phyloP scores from a whole-genome alignment of 2,888 invertebrate genomes.

The Yponomeuta malinellus region DNA sequence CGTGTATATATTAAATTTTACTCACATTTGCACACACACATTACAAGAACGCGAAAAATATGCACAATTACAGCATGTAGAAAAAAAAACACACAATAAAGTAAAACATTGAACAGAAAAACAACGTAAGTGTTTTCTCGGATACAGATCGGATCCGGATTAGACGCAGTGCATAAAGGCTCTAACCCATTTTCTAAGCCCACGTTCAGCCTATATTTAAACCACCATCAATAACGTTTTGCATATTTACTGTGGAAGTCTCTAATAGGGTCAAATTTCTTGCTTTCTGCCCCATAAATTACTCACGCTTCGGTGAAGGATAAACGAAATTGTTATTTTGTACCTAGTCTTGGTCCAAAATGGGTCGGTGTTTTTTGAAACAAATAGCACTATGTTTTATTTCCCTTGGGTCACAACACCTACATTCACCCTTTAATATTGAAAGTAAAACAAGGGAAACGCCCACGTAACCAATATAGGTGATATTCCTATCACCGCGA shows the following conservation, averaged over 20 bases:
- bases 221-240: background rate
- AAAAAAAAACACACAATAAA: too few species aligned
- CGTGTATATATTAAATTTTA: too few species aligned
- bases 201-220: background rate
- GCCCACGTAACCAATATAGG: slow-evolving; percentile 1
- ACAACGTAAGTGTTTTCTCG: too few species aligned
- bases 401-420: background rate
- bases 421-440: background rate
- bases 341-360: background rate
- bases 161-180: too few species aligned
- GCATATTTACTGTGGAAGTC: background rate
- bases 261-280: background rate
- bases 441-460: background rate
- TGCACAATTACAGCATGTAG: too few species aligned
- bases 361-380: background rate
- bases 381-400: background rate
- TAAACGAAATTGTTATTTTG: too few species aligned
- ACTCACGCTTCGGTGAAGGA: too few species aligned
- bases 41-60: too few species aligned
- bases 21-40: too few species aligned
- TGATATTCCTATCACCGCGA: background rate
- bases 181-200: background rate
- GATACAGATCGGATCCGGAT: too few species aligned
- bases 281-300: too few species aligned
- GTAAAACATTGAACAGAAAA: too few species aligned